phyloP scores from a whole-genome alignment of 2,113 vertebrate species.

The Varanus salvator region DNA sequence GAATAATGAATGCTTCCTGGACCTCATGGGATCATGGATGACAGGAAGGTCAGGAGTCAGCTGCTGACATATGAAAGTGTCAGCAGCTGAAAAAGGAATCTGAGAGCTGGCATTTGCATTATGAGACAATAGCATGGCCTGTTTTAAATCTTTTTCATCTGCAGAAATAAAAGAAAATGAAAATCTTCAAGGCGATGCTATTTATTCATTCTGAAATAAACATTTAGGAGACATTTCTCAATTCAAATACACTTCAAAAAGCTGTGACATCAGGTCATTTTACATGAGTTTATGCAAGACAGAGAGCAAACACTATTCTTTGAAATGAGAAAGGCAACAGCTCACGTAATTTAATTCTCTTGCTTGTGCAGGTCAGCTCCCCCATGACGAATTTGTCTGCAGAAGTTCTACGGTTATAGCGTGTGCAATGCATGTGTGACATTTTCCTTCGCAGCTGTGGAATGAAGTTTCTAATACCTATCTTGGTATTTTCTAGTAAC shows the following conservation, averaged over 20 bases:
- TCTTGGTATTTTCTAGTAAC: background rate
- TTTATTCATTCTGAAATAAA: background rate
- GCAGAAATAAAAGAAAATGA: background rate
- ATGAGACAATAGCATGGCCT: background rate
- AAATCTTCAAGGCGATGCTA: background rate
- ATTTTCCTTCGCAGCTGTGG: background rate
- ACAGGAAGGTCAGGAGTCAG: background rate
- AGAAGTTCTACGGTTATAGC: background rate
- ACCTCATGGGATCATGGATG: background rate
- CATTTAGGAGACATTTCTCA: background rate
- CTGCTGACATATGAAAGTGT: background rate
- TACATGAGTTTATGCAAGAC: background rate
- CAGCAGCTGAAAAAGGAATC: background rate
- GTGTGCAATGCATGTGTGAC: background rate
- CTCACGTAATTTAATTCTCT: background rate
- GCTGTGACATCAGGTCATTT: background rate
- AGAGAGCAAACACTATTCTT: background rate
- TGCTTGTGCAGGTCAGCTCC: background rate
- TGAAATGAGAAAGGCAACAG: constrained; percentile 14
- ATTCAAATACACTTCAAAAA: background rate
- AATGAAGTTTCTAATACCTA: background rate
- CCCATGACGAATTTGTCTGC: background rate
- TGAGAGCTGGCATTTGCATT: background rate
- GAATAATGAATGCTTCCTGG: background rate
- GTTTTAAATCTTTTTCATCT: background rate